Evolutionary conservation across 2,888 invertebrate genomes (phyloP), one percentile per base, ranked within the genome.

Genomic region (Netelia inedita): DNA sequence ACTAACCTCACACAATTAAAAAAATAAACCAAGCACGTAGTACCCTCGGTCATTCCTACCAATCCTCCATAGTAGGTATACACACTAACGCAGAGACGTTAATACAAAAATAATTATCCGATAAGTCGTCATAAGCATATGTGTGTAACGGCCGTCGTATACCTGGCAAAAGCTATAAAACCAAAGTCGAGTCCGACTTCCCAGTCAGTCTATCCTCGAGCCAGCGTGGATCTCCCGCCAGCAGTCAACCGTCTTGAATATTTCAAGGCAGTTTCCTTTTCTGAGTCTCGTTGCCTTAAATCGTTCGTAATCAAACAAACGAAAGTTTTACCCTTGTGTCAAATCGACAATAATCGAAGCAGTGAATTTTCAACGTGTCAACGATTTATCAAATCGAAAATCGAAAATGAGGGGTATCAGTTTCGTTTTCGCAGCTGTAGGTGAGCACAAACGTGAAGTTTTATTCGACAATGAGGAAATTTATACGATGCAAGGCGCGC

Each of bases 111-210:
- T 28, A 28, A 28, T 5, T 28, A 28, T 28, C 28, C 3, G 5
- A 3, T 28, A 28, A 28, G 5, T 5, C 5, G 28, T 28, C 3
- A 28, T 28, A 6, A 28, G 28, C 0, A 6, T 55, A 55, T n/a
- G 41, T 43, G 63, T 74, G 28, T 28, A 50, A 28, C 28, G 28
- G 63, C 63, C 63, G 50, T 19, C 14, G 35, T 8, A 46, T 3
- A 2, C 43, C 55, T 43, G 66, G 65, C 76, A 72, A 80, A 79
- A 68, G 55, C 75, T 85, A 87, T 87, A 86, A 86, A 86, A 75
- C 59, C 76, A 71, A 72, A 83, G 76, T 71, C 74, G 81, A 73
- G 41, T 46, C 66, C 23, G 72, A 16, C 35, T 55, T 72, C 16
- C 35, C 66, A 66, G 69, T 76, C 86, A 86, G 83, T 87, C 16